Evolutionary conservation across 2,113 vertebrate genomes (phyloP), one percentile per base, ranked within the genome.

Genomic region (Forbesichthys agassizii): DNA sequence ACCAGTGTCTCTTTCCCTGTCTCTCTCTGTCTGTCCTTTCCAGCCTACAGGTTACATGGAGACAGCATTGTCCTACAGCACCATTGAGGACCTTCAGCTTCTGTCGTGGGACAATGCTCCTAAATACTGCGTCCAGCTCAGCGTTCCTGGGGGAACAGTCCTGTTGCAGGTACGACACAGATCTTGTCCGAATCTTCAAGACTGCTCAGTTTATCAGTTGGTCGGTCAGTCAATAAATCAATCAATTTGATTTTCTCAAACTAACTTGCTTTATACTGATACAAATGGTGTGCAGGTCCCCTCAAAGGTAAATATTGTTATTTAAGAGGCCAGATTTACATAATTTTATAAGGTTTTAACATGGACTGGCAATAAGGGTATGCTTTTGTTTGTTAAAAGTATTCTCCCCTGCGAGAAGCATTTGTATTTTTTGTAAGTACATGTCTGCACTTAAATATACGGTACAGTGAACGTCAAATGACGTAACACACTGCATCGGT

Each of bases 31-130:
- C 61, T 52, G 9, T 12, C 4, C 16, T 71, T 86, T 80, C 78
- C 93, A 99, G 98, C 97, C 97, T 71, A 97, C 96, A 14, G 98
- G 98, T 79, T 99, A 99, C 93, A 99, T 99, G 98, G 98, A 99
- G 90, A 94, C 94, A 59, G 93, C 94, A 1, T 91, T 99, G 90
- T 96, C 96, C 87, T 99, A 99, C 94, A 99, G 97, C 88, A 94
- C 95, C 79, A 98, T 99, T 71, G 98, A 99, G 86, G 98, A 99
- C 13, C 93, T 99, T 87, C 98, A 99, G 92, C 94, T 97, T 72
- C 94, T 99, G 6, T 96, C 97, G n/a, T 99, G 98, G 98, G 98
- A 99, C 90, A 99, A 99, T 0, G 98, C 98, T 69, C 98, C 98
- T 7, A 99, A 99, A 90, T 99, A 99, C 92, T 99, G 98, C 89